phyloP scores from a whole-genome alignment of 2,888 invertebrate species.

The Hipparchia sbordonii region DNA sequence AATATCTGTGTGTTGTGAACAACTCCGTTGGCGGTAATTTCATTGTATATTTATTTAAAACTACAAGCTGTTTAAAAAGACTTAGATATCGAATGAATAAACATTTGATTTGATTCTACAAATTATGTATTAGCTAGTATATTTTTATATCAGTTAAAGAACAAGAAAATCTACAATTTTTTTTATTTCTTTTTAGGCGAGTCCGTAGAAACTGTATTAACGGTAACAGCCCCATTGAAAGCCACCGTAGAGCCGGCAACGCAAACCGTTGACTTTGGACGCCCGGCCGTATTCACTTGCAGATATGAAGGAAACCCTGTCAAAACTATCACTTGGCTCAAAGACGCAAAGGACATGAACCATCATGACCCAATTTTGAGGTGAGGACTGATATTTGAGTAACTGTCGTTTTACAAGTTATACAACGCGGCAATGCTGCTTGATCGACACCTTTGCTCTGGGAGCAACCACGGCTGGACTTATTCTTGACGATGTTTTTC shows the following conservation, averaged over 20 bases:
- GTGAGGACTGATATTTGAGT: slow-evolving; percentile 45
- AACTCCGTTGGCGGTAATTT: slow-evolving; percentile 92
- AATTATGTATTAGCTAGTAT: too few relatives aligned
- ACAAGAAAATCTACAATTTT: background rate
- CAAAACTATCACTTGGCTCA: slow-evolving; percentile 95
- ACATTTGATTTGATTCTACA: background rate
- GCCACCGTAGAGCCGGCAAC: slow-evolving; percentile 94
- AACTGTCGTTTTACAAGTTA: background rate
- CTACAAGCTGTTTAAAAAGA: background rate
- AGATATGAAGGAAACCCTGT: slow-evolving; percentile 95
- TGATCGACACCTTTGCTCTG: background rate
- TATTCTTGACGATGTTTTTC: too few relatives aligned
- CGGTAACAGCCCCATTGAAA: slow-evolving; percentile 95
- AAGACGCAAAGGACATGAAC: slow-evolving; percentile 94
- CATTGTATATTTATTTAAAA: background rate
- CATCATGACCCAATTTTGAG: slow-evolving; percentile 90
- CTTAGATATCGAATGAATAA: background rate
- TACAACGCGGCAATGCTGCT: background rate
- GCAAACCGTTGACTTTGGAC: slow-evolving; percentile 96
- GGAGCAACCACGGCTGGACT: too few relatives aligned
- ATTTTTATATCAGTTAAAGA: too few relatives aligned
- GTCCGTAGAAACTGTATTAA: slow-evolving; percentile 95
- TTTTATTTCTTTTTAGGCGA: slow-evolving; percentile 86
- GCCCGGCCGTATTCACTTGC: slow-evolving; percentile 96
- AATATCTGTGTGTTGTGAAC: slow-evolving; percentile 96